These are phyloP conservation scores for Poicephalus meyeri DNA, from an alignment of 2,113 vertebrate genomes.

Conservation along the genomic window DNA sequence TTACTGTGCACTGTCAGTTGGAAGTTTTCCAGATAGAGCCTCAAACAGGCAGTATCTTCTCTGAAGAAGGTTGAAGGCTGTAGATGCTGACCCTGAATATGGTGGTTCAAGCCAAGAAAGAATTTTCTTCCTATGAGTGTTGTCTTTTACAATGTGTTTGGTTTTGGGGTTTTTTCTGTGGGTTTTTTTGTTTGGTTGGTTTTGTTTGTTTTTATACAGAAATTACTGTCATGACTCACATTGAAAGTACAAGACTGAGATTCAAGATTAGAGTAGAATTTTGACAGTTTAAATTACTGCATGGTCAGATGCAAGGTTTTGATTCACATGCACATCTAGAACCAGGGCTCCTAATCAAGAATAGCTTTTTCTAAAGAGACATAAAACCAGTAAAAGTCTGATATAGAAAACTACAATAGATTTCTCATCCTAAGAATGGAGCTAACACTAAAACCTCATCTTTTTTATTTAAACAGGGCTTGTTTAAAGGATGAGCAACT, in stretches of 20 bases:
- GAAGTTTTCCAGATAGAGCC: not conserved
- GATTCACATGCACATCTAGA: not conserved
- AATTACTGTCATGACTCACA: not conserved
- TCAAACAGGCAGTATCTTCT: not conserved
- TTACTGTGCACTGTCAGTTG: not conserved
- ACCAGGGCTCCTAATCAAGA: not conserved
- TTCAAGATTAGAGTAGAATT: not conserved
- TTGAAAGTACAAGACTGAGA: not conserved
- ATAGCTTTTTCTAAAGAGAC: not conserved
- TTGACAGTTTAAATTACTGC: not conserved
- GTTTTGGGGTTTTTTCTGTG: too few species aligned
- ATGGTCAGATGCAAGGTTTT: not conserved
- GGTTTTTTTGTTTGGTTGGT: too few species aligned
- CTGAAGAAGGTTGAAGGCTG: not conserved
- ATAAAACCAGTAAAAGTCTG: not conserved
- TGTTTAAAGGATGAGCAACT: not conserved
- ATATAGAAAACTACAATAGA: not conserved
- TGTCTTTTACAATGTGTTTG: not conserved
- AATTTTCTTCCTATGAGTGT: not conserved
- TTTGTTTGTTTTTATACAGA: not conserved
- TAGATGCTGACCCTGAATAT: not conserved
- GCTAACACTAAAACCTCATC: not conserved
- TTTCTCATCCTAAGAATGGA: not conserved
- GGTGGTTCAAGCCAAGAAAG: not conserved
- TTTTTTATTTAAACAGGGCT: not conserved